phyloP scores from a whole-genome alignment of 1,140 invertebrate species.

The Nasonia vitripennis region DNA sequence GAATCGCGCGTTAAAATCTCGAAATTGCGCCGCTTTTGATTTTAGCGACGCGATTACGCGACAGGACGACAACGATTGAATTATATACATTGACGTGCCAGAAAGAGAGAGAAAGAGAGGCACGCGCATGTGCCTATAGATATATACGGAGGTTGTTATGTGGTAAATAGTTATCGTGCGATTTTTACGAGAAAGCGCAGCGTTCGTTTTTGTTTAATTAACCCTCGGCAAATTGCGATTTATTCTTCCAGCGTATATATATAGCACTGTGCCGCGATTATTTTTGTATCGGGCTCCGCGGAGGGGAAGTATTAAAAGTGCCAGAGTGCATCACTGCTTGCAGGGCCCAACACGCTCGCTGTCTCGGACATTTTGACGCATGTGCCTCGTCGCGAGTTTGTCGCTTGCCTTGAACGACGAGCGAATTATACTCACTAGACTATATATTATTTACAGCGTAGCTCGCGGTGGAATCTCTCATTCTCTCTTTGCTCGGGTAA shows the following conservation, averaged over 20 bases:
- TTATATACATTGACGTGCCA: slow-evolving; percentile 1
- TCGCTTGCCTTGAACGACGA: slow-evolving; percentile 19
- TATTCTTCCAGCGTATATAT: neutral
- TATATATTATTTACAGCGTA: neutral
- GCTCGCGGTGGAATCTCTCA: neutral
- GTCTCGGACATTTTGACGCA: neutral
- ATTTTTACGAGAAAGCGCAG: too few species aligned
- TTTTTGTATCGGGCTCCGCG: too few species aligned
- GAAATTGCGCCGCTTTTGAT: slow-evolving; percentile 39
- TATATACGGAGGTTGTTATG: too few species aligned
- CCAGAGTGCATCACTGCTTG: neutral
- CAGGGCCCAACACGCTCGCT: neutral
- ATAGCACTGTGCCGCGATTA: neutral
- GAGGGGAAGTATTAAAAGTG: too few species aligned
- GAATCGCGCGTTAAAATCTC: slow-evolving; percentile 41
- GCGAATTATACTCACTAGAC: slow-evolving; percentile 26
- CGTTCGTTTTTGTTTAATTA: neutral
- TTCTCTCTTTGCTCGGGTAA: neutral
- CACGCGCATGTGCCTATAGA: neutral
- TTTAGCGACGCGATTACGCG: slow-evolving; percentile 23
- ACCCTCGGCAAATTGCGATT: neutral
- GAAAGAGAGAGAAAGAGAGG: neutral
- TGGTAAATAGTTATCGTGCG: neutral
- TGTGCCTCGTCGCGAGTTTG: neutral
- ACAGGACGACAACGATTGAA: slow-evolving; percentile 16